phyloP scores from a whole-genome alignment of 1,140 invertebrate species.

The Bombus impatiens region DNA sequence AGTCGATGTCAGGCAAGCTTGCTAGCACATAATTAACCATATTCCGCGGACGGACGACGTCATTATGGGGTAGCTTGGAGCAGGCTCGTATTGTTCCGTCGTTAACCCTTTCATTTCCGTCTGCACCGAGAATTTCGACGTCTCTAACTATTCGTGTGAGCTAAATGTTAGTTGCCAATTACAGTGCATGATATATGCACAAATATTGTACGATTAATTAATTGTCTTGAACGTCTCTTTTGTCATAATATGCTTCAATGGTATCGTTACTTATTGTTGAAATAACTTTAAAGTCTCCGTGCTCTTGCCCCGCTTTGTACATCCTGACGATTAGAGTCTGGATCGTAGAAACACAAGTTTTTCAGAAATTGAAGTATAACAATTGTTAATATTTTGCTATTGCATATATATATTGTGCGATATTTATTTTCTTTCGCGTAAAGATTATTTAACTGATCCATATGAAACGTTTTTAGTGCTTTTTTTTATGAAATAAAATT shows the following conservation, averaged over 20 bases:
- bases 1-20: slow-evolving; percentile 30
- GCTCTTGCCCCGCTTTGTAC: neutral
- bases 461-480: too few relatives aligned
- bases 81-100: slow-evolving; percentile 48
- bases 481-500: too few relatives aligned
- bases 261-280: neutral
- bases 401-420: too few relatives aligned
- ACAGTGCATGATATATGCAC: neutral
- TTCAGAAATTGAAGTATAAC: too few relatives aligned
- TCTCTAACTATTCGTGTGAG: slow-evolving; percentile 12
- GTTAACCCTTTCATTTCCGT: slow-evolving; percentile 49
- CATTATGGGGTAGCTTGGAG: slow-evolving; percentile 32
- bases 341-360: neutral
- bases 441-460: too few relatives aligned
- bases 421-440: too few relatives aligned
- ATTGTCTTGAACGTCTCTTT: neutral
- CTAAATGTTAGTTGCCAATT: slow-evolving; percentile 26
- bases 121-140: slow-evolving; percentile 39
- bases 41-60: slow-evolving; percentile 35
- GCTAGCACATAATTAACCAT: slow-evolving; percentile 49
- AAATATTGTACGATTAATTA: slow-evolving; percentile 8
- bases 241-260: neutral
- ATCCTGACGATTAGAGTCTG: neutral
- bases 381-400: too few relatives aligned
- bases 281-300: neutral